Base-by-base conservation (phyloP, 2,888 invertebrate species). In the Oscheius sp. region DNA sequence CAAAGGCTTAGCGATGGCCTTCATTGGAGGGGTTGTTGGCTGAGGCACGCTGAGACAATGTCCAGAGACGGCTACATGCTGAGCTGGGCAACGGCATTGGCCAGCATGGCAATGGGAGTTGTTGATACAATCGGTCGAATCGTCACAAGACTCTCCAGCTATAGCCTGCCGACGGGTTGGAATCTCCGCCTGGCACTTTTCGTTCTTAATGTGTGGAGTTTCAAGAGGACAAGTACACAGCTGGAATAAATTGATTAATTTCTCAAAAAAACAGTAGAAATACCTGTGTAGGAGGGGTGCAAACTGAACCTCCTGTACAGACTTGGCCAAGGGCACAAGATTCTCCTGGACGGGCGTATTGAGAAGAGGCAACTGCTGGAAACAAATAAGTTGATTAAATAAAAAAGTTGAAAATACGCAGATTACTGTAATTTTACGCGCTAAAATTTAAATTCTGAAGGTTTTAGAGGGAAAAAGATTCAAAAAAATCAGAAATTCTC, bases 141-240 rank as follows among this genome's bases (percentile, higher is more conserved):
- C 73, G 52, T 78, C 75, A 63, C 80, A 81, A 1, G 67, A 65
- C 15, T 73, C 78, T 65, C 80, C 80, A 37, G 80, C 75, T 10
- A 71, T 77, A 31, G 69, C 77, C 65, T 70, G 55, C 15, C 55
- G 69, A 42, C 48, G 55, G n/a, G 57, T 70, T 6, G 65, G 68
- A n/a, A 52, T 63, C 2, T 73, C 67, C 10, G 77, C 53, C 0
- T 73, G 68, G 58, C 85, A 85, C 45, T 78, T 75, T 65, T 82
- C 80, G 31, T 79, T 69, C 4, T 73, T 74, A 46, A 84, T 70
- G 20, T 79, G 65, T 0, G 84, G 81, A 25, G 73, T 81, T 50
- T 81, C 76, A 8, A 71, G 37, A 29, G 84, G 84, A 57, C 84
- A 84, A 6, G 73, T 75, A 66, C 84, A 84, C 33, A 74, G 69